Conservation (phyloP, 1,140 invertebrate species). For the Drosophila cardini region DNA sequence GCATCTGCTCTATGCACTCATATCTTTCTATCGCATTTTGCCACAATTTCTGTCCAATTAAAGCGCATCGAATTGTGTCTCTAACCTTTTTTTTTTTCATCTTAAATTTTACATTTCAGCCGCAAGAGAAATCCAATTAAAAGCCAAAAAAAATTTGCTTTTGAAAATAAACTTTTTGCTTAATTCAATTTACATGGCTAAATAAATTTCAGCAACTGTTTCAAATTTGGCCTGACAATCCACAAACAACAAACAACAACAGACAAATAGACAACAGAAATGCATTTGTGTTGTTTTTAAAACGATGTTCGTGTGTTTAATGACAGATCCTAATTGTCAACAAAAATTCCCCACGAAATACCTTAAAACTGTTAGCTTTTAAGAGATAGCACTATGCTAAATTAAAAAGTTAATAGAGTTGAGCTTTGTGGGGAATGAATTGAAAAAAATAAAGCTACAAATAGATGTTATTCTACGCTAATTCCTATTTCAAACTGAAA, state of each 20-base stretch:
- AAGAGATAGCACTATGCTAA: not conserved
- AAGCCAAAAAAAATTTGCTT: constrained; percentile 16
- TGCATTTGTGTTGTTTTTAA: constrained; percentile 10
- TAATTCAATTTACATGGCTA: constrained; percentile 34
- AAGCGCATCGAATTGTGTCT: constrained; percentile 53
- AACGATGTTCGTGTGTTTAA: constrained; percentile 18
- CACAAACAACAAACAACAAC: constrained; percentile 19
- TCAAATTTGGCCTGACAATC: constrained; percentile 26
- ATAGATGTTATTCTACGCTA: not conserved
- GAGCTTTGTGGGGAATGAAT: not conserved
- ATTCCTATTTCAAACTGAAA: not conserved
- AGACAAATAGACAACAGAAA: constrained; percentile 20
- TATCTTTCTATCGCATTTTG: constrained; percentile 39
- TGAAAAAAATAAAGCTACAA: no score
- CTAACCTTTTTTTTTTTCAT: constrained; percentile 35
- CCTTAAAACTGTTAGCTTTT: not conserved
- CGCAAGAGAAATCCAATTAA: constrained; percentile 15
- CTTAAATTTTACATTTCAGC: not conserved
- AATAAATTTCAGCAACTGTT: constrained; percentile 34
- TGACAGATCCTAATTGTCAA: constrained; percentile 33
- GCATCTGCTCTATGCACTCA: constrained; percentile 27
- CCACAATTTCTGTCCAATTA: constrained; percentile 73
- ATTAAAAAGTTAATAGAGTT: not conserved
- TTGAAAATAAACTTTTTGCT: constrained; percentile 29
- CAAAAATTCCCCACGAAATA: not conserved